Evolutionary conservation across 2,113 vertebrate species (phyloP).

Genomic region (Catharus bicknelli): DNA sequence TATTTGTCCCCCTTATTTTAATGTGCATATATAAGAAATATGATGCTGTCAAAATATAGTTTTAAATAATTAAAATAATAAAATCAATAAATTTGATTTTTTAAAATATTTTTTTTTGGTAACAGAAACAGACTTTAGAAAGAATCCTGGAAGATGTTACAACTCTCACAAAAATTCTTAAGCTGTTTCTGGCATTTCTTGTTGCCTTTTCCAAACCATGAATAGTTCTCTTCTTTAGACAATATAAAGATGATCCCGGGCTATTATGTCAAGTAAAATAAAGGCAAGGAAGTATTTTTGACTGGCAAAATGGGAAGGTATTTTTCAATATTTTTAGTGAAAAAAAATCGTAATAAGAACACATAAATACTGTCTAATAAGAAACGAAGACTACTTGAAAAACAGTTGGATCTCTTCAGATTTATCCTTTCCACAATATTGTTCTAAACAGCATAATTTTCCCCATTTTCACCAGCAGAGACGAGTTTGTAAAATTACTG

Average conservation of each 20-base stretch:
- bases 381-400: not conserved
- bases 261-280: not conserved
- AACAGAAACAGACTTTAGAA: not conserved
- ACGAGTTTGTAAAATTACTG: not conserved
- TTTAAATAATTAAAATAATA: constrained; percentile 4
- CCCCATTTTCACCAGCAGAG: not conserved
- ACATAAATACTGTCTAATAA: not conserved
- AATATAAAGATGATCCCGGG: not conserved
- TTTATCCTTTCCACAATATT: not conserved
- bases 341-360: not conserved
- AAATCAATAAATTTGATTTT: not conserved
- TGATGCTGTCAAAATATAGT: not conserved
- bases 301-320: not conserved
- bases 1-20: not conserved
- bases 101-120: not conserved
- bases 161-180: not conserved
- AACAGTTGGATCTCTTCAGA: not conserved
- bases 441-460: not conserved
- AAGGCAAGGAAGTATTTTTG: not conserved
- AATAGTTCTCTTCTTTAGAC: not conserved
- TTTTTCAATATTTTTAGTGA: not conserved
- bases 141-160: not conserved
- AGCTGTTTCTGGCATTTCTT: not conserved
- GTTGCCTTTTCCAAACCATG: not conserved
- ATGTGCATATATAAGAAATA: not conserved